A percentile compares a stretch with the other conserved stretches of the same genome.
Evolutionary conservation across 2,113 vertebrate species (phyloP).

Genomic region (Brachypteracias leptosomus): DNA sequence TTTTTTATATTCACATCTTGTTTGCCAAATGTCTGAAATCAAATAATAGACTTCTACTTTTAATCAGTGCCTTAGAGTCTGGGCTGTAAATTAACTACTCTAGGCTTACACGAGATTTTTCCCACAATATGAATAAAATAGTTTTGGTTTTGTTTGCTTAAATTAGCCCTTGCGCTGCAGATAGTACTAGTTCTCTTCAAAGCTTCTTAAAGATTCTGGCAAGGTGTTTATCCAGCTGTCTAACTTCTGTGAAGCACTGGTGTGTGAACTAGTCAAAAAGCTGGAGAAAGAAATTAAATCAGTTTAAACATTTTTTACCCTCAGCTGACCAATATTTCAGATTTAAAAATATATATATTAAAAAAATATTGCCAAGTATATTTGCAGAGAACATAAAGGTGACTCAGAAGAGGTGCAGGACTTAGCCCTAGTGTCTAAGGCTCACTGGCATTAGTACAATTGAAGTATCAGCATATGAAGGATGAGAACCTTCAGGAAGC

Average conservation of each 20-base stretch:
- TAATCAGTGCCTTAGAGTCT: background rate
- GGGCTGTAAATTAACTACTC: background rate
- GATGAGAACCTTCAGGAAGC: background rate
- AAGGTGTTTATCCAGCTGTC: background rate
- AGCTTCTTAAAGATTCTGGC: background rate
- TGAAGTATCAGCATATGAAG: background rate
- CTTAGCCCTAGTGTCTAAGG: background rate
- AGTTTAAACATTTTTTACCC: background rate
- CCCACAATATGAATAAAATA: rapidly evolving
- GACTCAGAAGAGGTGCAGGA: background rate
- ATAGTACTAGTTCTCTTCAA: background rate
- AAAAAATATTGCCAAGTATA: background rate
- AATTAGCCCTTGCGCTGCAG: background rate
- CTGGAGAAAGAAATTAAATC: background rate
- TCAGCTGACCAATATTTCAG: background rate
- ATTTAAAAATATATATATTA: background rate
- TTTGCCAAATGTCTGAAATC: background rate
- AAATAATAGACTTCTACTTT: background rate
- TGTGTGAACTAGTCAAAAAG: background rate
- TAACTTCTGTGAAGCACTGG: background rate
- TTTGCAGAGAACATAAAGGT: background rate
- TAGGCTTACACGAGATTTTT: background rate
- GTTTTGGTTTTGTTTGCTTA: background rate
- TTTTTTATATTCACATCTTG: background rate
- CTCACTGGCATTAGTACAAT: background rate